Conservation (phyloP, 2,113 vertebrate species). For the Cottus gobio region DNA sequence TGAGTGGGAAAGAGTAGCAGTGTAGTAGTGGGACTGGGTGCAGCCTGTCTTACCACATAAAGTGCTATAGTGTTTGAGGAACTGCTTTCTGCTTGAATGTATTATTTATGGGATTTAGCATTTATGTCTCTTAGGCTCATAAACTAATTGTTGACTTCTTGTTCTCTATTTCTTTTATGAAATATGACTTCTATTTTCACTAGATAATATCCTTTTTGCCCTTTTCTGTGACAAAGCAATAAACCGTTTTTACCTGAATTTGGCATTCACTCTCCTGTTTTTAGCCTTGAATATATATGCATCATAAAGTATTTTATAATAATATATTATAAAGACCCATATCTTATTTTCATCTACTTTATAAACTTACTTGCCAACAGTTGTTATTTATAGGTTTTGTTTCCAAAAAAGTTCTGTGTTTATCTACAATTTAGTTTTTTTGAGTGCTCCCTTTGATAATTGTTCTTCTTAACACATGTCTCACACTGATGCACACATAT, state of each 20-base stretch:
- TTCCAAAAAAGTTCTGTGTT: neutral
- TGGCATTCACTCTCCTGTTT: neutral
- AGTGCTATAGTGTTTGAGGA: neutral
- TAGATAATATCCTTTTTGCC: neutral
- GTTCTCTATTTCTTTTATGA: too few relatives aligned
- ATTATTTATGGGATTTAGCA: neutral
- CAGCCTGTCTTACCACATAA: neutral
- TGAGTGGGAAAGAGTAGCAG: constrained; percentile 17
- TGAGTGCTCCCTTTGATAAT: neutral
- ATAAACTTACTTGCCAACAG: neutral
- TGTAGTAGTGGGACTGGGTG: constrained; percentile 30
- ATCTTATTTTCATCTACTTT: neutral
- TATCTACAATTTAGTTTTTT: neutral
- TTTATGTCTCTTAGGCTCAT: neutral
- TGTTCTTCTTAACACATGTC: neutral
- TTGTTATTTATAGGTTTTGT: neutral
- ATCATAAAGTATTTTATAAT: neutral
- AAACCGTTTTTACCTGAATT: neutral
- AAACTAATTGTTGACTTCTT: neutral
- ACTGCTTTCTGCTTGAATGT: neutral
- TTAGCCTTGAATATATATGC: neutral
- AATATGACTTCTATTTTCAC: constrained; percentile 1
- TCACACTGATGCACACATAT: neutral
- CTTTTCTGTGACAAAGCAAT: neutral
- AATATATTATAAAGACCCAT: neutral